Evolutionary conservation across 2,888 invertebrate genomes (phyloP).

Genomic region (Aphidius colemani): DNA sequence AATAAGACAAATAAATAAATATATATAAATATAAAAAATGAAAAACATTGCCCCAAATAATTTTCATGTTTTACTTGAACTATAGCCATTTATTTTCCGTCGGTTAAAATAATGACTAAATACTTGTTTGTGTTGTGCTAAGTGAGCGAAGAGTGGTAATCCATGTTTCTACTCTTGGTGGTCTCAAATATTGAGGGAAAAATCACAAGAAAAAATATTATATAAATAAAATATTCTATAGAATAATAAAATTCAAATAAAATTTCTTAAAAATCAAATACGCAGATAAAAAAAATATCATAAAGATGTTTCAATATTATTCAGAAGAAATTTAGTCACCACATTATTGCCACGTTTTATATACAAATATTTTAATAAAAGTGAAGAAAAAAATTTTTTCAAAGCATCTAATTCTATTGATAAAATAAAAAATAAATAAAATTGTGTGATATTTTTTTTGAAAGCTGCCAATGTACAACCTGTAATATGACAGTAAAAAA

Average conservation of each 20-base stretch:
- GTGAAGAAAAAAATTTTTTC: too few species aligned
- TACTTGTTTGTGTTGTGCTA: slow-evolving; percentile 50
- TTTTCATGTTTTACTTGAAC: slow-evolving; percentile 4
- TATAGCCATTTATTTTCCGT: slow-evolving; percentile 35
- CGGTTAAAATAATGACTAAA: slow-evolving; percentile 40
- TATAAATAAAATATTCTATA: background rate
- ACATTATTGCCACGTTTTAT: background rate
- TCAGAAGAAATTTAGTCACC: slow-evolving; percentile 1
- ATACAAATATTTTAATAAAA: too few species aligned
- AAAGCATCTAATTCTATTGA: too few species aligned
- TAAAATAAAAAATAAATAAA: too few species aligned
- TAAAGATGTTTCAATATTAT: background rate
- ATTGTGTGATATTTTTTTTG: background rate
- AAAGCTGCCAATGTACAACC: slow-evolving; percentile 4
- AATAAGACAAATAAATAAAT: too few species aligned
- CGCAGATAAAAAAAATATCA: background rate
- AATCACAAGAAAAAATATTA: slow-evolving; percentile 9
- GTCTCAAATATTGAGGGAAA: slow-evolving; percentile 34
- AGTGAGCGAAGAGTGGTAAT: slow-evolving; percentile 58
- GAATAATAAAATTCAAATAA: slow-evolving; percentile 2
- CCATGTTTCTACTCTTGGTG: slow-evolving; percentile 52
- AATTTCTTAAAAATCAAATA: background rate
- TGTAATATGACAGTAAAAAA: slow-evolving; percentile 9
- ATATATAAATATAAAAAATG: background rate
- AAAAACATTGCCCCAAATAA: slow-evolving; percentile 10